Evolutionary conservation across 1,140 invertebrate genomes (phyloP).

Genomic region (Carcinoscorpius rotundicauda): DNA sequence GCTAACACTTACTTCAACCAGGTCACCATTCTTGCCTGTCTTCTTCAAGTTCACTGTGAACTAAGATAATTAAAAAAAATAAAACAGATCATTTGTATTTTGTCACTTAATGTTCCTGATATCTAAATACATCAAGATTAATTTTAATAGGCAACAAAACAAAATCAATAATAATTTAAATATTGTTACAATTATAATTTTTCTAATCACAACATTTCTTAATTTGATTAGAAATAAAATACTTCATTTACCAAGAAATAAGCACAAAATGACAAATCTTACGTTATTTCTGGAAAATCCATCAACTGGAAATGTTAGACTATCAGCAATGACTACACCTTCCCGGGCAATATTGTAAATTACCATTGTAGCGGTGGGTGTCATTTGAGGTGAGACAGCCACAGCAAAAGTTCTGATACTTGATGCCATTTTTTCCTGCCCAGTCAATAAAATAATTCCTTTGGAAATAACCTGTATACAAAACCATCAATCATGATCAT

Average conservation of each 20-base stretch:
- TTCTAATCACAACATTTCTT: too few species aligned
- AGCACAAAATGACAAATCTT: background rate
- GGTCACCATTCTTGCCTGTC: slow-evolving; percentile 81
- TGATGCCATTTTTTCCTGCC: slow-evolving; percentile 30
- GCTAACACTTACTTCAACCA: slow-evolving; percentile 78
- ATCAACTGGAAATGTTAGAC: slow-evolving; percentile 86
- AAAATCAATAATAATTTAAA: too few species aligned
- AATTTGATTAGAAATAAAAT: too few species aligned
- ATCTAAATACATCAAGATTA: too few species aligned
- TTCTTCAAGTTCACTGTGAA: slow-evolving; percentile 80
- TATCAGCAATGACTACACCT: slow-evolving; percentile 78
- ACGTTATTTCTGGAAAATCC: slow-evolving; percentile 78
- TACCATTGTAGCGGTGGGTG: slow-evolving; percentile 75
- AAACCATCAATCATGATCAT: too few species aligned
- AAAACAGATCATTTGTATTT: too few species aligned
- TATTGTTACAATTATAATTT: too few species aligned
- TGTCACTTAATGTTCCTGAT: too few species aligned
- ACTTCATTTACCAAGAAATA: too few species aligned
- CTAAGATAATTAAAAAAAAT: background rate
- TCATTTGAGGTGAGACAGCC: slow-evolving; percentile 83
- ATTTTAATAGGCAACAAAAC: too few species aligned
- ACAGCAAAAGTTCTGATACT: slow-evolving; percentile 72
- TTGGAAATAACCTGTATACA: slow-evolving; percentile 51
- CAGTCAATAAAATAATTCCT: slow-evolving; percentile 42
- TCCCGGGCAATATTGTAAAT: slow-evolving; percentile 72